Percentiles rank a stretch among this genome's conserved stretches.
These are phyloP conservation scores for Echinometra lucunter DNA, from an alignment of 53 echinoderm and acorn worm genomes.

Conservation along the genomic window DNA sequence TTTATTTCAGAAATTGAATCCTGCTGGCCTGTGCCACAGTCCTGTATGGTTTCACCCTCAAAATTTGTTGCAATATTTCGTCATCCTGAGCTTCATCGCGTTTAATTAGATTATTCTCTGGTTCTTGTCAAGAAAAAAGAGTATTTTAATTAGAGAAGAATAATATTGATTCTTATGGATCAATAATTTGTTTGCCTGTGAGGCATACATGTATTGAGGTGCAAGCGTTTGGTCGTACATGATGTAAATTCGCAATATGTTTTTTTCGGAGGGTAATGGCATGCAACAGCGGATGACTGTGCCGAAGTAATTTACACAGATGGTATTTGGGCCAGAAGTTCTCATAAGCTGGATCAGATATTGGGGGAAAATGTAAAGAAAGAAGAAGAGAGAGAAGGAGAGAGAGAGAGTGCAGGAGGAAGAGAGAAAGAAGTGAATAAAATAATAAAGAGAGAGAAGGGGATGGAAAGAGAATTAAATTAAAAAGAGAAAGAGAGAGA, in stretches of 20 bases:
- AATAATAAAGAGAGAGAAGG: neutral
- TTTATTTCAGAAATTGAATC: neutral
- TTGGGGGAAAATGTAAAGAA: no score
- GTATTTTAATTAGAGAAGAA: constrained; percentile 67
- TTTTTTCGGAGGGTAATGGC: neutral
- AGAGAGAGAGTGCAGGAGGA: neutral
- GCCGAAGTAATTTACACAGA: constrained; percentile 44
- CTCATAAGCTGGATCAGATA: constrained; percentile 11
- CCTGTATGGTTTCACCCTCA: neutral
- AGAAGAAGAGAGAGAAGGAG: neutral
- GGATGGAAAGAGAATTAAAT: neutral
- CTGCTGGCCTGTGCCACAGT: neutral
- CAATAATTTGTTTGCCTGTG: constrained; percentile 40
- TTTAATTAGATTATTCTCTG: constrained; percentile 60
- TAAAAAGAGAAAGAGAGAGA: neutral
- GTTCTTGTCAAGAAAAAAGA: constrained; percentile 24
- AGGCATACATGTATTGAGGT: constrained; percentile 48
- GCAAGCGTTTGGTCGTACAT: neutral
- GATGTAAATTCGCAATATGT: constrained; percentile 57
- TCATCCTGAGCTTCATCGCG: neutral
- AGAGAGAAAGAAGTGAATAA: neutral
- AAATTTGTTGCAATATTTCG: neutral
- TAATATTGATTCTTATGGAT: constrained; percentile 65
- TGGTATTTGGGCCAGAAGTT: neutral
- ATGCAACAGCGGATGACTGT: neutral